These are phyloP conservation scores for Tichodroma muraria DNA, from an alignment of 2,113 vertebrate species.

Conservation along the genomic window DNA sequence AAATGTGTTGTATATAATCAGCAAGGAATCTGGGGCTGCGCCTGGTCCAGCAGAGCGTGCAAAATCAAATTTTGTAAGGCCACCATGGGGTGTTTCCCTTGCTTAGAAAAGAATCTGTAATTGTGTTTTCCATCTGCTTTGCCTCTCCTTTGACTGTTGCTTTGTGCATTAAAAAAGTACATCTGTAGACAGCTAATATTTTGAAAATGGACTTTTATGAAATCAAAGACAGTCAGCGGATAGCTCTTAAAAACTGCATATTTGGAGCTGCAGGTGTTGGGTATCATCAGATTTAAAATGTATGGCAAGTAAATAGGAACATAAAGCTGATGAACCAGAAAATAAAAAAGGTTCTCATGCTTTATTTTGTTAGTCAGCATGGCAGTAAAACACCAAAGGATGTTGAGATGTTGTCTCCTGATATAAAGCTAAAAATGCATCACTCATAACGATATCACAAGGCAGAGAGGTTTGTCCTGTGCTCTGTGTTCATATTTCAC, in stretches of 20 bases:
- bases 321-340: conserved; percentile 12
- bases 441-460: not conserved
- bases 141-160: not conserved
- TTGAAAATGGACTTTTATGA: not conserved
- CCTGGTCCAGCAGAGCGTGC: not conserved
- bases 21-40: not conserved
- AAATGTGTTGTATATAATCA: not conserved
- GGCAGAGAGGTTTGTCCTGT: not conserved
- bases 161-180: not conserved
- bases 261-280: not conserved
- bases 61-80: not conserved
- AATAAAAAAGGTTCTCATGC: not conserved
- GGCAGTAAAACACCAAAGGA: not conserved
- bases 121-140: not conserved
- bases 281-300: not conserved
- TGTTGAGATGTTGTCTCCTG: not conserved
- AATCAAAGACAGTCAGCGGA: not conserved
- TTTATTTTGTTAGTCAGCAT: not conserved
- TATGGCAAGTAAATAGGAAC: not conserved
- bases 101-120: not conserved
- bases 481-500: not conserved
- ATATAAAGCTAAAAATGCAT: not conserved
- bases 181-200: not conserved
- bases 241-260: not conserved
- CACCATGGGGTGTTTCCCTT: not conserved